Base-by-base conservation (phyloP, 2,888 invertebrate genomes). In the Thymelicus sylvestris region DNA sequence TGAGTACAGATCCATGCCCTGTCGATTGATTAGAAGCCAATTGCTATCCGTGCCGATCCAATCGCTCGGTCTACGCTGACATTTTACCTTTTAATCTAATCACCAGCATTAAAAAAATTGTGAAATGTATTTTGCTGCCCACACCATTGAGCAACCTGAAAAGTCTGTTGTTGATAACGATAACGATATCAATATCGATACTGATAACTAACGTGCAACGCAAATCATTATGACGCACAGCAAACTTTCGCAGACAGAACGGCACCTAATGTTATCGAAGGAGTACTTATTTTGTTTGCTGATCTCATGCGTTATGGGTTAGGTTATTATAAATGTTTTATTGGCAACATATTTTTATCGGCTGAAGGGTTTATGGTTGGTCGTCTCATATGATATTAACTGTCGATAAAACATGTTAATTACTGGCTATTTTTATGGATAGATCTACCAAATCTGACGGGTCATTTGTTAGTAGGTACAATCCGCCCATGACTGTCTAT, bases 251-350 rank as follows among this genome's bases (percentile, higher is more conserved):
- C 63, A 83, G 82, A 83, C 82, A 62, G 48, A 39, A 60, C 72
- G 82, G 81, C 81, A 78, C 79, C 78, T 62, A 15, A 10, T 13
- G 55, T 72, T 73, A 67, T 74, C 71, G n/a, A 10, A 15, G 10
- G 7, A 24, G 3, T 7, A 12, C 66, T 39, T 57, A 59, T 48
- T 66, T 63, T 74, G 67, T 52, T 55, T 57, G 57, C 66, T 55
- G 55, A 24, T 55, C 24, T 55, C 55, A 55, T 55, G 5, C 10
- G 8, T 44, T 12, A 8, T 2, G 12, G 44, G 8, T 44, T 44
- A 44, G 44, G 55, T 55, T 55, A 55, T 55, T 24, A 19, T 10
- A 55, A 12, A 8, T 24, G 55, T 55, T 19, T 55, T 55, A 55
- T 55, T 55, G 55, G 55, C 24, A 55, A 55, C 55, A 55, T 55